A percentile compares a stretch with the other conserved stretches of the same genome.
These are phyloP conservation scores for Ectropis grisescens DNA, from an alignment of 1,140 invertebrate species.

Conservation along the genomic window DNA sequence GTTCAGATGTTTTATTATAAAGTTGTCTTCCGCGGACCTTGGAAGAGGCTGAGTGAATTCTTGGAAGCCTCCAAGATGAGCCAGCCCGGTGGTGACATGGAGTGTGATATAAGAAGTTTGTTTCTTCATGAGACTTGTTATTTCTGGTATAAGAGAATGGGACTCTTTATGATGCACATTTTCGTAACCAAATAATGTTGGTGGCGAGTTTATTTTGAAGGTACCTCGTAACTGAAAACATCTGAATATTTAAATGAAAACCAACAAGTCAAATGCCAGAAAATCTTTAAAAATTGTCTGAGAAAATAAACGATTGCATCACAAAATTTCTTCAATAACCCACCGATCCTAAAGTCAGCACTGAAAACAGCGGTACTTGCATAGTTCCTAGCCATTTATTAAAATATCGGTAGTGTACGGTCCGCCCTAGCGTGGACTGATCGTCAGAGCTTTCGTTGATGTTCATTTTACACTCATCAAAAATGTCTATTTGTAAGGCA, in stretches of 20 bases:
- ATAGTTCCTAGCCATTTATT: conserved; percentile 47
- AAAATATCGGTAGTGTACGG: conserved; percentile 27
- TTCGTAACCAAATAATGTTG: conserved; percentile 50
- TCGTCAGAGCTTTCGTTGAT: conserved; percentile 21
- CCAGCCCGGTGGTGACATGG: conserved; percentile 35
- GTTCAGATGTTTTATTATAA: conserved; percentile 45
- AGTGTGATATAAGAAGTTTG: conserved; percentile 37
- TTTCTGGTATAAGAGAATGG: conserved; percentile 28
- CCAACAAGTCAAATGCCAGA: too few relatives aligned
- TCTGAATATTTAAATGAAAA: conserved; percentile 4
- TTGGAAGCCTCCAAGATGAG: conserved; percentile 35
- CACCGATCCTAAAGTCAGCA: conserved; percentile 39
- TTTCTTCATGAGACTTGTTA: conserved; percentile 38
- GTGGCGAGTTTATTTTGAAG: conserved; percentile 41
- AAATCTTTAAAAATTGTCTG: too few relatives aligned
- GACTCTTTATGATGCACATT: conserved; percentile 20
- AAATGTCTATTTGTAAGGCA: conserved; percentile 38
- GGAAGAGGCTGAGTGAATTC: conserved; percentile 34
- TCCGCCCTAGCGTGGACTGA: conserved; percentile 6
- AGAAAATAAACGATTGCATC: too few relatives aligned
- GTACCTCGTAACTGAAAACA: conserved; percentile 41
- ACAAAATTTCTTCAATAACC: conserved; percentile 17
- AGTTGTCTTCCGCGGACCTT: conserved; percentile 25
- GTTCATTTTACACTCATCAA: conserved; percentile 39
- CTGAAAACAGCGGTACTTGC: conserved; percentile 32